Base-by-base conservation (phyloP, 2,797 vertebrate species). In the Clamator glandarius region DNA sequence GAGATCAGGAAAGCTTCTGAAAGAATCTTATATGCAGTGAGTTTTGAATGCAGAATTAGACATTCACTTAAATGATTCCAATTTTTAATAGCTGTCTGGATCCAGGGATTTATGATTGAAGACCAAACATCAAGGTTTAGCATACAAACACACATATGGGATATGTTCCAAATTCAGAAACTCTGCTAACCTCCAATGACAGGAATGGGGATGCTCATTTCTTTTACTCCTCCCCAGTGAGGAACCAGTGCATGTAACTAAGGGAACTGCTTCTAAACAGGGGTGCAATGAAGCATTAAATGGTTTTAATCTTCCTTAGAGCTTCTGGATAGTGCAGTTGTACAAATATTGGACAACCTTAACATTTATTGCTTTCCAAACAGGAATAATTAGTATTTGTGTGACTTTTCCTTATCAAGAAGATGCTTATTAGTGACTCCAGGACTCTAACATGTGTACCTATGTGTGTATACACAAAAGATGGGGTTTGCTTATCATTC, bases 81-180 rank as follows among this genome's bases (percentile, higher is more conserved):
- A 81, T 74, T 86, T 76, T 70, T 44, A 24, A 79, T n/a, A 76
- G 23, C 44, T 82, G 13, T 63, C 70, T 70, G 55, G 41, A 88
- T 76, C 70, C 59, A 57, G 11, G 9, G 67, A 84, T 36, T 76
- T 69, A 36, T 29, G 33, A 81, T 35, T 54, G 39, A 79, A 92
- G 68, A 35, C 76, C 64, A 91, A 87, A 91, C 41, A 69, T 50
- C 36, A 82, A 74, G 83, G 66, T 93, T 89, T 70, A 67, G 41
- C 67, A 67, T 50, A 48, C 81, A 84, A 93, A 76, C 20, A 82
- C 67, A 81, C 52, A 90, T 69, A 88, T 15, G 78, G 67, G 28
- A 61, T 64, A 66, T 9, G 28, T 8, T 88, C 89, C 69, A 81
- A 35, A 57, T 75, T 76, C 51, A 66, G 85, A 75, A 86, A 39